Base-by-base conservation (phyloP, 2,113 vertebrate species). In the Ceratotherium simum region DNA sequence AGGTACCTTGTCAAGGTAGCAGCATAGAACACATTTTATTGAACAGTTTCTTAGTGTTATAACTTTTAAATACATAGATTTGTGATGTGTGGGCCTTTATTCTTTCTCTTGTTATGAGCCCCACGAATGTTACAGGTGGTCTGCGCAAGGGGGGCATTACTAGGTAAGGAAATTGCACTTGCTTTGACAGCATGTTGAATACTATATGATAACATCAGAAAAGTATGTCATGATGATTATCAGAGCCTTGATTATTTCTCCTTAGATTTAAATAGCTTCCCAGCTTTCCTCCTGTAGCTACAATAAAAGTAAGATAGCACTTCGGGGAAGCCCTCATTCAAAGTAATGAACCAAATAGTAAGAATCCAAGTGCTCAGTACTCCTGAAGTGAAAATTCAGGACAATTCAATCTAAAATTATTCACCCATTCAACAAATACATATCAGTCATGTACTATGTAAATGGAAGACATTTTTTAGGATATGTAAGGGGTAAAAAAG, bases 241-340 rank as follows among this genome's bases (percentile, higher is more conserved):
- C 54, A 88, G 36, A 88, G 46, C 65, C 27, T 88, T 85, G 21
- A 86, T 90, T 9, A 80, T 67, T 83, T 90, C 46, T 56, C 58
- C 29, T 96, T 91, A 93, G 11, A 88, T 95, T 87, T 95, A 75
- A 95, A 96, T 48, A 25, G 6, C 4, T 94, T 76, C 76, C 2
- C 39, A 36, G 31, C 8, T 96, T 84, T 83, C 17, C 8, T 84
- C 31, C 72, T 60, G 1, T 64, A 84, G 10, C 13, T 82, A 90
- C 16, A 21, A 9, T 72, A 86, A n/a, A 94, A 76, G 14, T n/a
- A 76, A 87, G 11, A 69, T 7, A 76, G 20, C 11, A 78, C 23
- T 42, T 54, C 36, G 39, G 14, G 6, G 17, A 92, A 83, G 8
- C 9, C 42, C 29, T 56, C 17, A 70, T 84, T 93, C 27, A 81